Evolutionary conservation across 1,140 invertebrate species (phyloP), one percentile per base, ranked within the genome.

Genomic region (Panonychus citri): DNA sequence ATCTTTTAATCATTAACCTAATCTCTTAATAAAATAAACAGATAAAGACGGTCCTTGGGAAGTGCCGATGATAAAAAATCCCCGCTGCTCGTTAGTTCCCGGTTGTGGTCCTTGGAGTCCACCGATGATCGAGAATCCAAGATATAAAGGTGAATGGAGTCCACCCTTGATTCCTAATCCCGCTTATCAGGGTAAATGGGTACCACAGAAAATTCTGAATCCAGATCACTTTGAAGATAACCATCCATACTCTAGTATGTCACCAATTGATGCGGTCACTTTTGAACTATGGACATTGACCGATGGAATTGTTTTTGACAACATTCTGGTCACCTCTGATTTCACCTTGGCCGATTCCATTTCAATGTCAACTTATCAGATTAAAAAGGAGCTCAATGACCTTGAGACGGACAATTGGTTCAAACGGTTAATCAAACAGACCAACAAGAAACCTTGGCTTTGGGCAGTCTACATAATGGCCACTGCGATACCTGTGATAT

Each of bases 41-140:
- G 88, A 94, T 61, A 97, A 97, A 80, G 94, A 98, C 73, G 94
- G 94, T 0, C 82, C 87, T 68, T 98, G 93, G 91, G 94, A 97
- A 71, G 80, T 93, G n/a, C 85, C 91, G 0, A 73, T 90, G 53
- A 80, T 61, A 54, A 76, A 79, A 57, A 98, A 99, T 73, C 87
- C 90, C 0, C 76, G 75, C 17, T 96, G 90, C 67, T 74, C 76
- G 61, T 74, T 78, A 60, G 82, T 78, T 15, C 74, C 81, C 4
- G 93, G 94, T 3, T 98, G 94, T 74, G 94, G 94, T 3, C 71
- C 76, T 55, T 98, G 93, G 83, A 80, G 79, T 62, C 74, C 83
- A 48, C 83, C 86, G 17, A 72, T 81, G 61, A 81, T 94, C 40
- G 77, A 81, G 57, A 97, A 97, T 73, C 89, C 90, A 1, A 76